Percentiles rank a stretch among this genome's conserved stretches.
phyloP scores from a whole-genome alignment of 2,797 vertebrate genomes.

The Petrocephalus schoutedeni region DNA sequence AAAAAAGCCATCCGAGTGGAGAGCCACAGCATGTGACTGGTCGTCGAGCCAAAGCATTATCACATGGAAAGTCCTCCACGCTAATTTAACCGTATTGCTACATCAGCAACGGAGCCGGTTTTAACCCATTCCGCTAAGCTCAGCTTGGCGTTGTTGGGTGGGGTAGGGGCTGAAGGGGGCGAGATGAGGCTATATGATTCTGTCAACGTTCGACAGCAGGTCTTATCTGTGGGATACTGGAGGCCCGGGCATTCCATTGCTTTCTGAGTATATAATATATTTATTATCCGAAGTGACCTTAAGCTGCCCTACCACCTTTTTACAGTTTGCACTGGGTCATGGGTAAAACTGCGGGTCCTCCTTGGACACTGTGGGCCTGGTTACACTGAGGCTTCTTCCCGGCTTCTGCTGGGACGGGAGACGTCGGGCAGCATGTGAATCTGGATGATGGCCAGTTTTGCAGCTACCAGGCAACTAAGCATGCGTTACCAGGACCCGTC shows the following conservation, averaged over 20 bases:
- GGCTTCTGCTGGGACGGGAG: background rate
- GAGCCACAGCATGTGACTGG: background rate
- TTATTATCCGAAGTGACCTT: background rate
- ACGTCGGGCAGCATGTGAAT: background rate
- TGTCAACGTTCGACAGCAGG: background rate
- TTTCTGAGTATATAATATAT: background rate
- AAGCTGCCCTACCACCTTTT: background rate
- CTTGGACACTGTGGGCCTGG: background rate
- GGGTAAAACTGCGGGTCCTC: background rate
- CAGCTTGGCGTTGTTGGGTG: background rate
- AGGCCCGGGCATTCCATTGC: background rate
- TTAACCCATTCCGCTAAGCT: background rate
- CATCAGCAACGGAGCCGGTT: background rate
- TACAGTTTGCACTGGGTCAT: background rate
- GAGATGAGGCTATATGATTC: background rate
- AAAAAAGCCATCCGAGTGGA: background rate
- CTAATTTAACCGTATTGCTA: background rate
- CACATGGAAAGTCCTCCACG: constrained; percentile 2
- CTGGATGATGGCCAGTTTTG: background rate
- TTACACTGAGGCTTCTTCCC: background rate
- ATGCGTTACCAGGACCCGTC: background rate
- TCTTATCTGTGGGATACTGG: background rate
- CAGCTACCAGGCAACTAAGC: background rate
- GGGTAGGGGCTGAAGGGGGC: background rate
- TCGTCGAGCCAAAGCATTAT: background rate